Base-by-base conservation (phyloP, 2,888 invertebrate species). In the Toxonevra muliebris region DNA sequence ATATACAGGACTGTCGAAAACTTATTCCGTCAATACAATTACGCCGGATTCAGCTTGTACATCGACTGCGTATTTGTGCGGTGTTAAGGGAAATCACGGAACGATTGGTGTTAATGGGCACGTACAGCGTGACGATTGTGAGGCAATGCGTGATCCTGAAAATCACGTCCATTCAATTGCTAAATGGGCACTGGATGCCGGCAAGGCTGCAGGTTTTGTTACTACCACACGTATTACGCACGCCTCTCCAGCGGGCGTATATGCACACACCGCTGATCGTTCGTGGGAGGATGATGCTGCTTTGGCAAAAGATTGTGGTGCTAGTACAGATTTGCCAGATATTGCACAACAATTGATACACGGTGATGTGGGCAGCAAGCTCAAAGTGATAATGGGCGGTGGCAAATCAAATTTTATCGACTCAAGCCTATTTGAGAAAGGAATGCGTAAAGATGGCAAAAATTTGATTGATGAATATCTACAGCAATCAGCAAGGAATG, bases 211-310 rank as follows among this genome's bases (percentile, higher is more conserved):
- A 8, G 89, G 89, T 10, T 81, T 91, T 10, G 92, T 94, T 1
- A 95, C 94, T 0, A 93, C 92, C 0, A 92, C 93, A 0, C 85
- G 93, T 30, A 89, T 94, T 0, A 93, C 94, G 0, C 93, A 94
- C 77, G 94, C 93, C 0, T 90, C 92, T 0, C 93, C 93, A 0
- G 90, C 91, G 0, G 90, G 89, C 0, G 85, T 88, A 75, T 90
- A 88, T 76, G 89, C 90, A 0, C 89, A 89, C 68, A 76, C 75
- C 7, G 79, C 79, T 9, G 79, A 82, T 52, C 86, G 93, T 1
- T 86, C 88, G 40, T 94, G 93, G 93, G 93, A 94, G 80, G 86
- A 85, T 42, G 92, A 93, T 76, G 82, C 84, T 0, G 87, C 89
- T 58, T 78, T 91, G 1, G 76, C 82, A n/a, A 84, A 86, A 0